Base-by-base conservation (phyloP, 2,797 vertebrate genomes). In the Oophaga sylvatica region DNA sequence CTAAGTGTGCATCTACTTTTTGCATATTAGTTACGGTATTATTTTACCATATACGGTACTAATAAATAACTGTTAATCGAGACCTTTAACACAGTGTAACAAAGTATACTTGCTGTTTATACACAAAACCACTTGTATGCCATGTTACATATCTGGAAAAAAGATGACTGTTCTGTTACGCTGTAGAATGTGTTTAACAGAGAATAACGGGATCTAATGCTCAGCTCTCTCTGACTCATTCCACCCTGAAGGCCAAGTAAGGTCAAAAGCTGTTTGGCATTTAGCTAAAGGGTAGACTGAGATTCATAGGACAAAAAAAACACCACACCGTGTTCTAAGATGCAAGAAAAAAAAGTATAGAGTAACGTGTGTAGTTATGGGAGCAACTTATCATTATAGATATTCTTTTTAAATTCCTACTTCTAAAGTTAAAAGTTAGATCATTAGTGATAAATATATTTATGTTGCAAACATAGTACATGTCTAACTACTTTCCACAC, bases 191-290 rank as follows among this genome's bases (percentile, higher is more conserved):
- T 86, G 84, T 86, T 78, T 89, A 84, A 86, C 68, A 76, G 53
- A 79, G 76, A 62, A 80, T 83, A 65, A 63, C 35, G 78, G 60
- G 79, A 85, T 89, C 62, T 81, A 85, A 86, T 57, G 31, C 22
- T 79, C n/a, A 59, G 48, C 56, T 73, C 79, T n/a, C 57, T 80
- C 78, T 88, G 83, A 88, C 68, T 85, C 83, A 85, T 81, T 85
- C 77, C 13, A 20, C 71, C 63, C 75, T 80, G 56, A 53, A 85
- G 81, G 87, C 87, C 70, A 88, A 85, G 67, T 85, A 77, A 85
- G 83, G 87, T 88, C 75, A 88, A 62, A 81, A 41, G 22, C 53
- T 71, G n/a, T 73, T 77, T 85, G 83, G 78, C 79, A 88, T 85
- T 88, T 88, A 88, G 67, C n/a, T 67, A 70, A 80, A 75, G 82